These are phyloP conservation scores for Arctopsyche grandis DNA, from an alignment of 1,140 invertebrate genomes.

Conservation along the genomic window DNA sequence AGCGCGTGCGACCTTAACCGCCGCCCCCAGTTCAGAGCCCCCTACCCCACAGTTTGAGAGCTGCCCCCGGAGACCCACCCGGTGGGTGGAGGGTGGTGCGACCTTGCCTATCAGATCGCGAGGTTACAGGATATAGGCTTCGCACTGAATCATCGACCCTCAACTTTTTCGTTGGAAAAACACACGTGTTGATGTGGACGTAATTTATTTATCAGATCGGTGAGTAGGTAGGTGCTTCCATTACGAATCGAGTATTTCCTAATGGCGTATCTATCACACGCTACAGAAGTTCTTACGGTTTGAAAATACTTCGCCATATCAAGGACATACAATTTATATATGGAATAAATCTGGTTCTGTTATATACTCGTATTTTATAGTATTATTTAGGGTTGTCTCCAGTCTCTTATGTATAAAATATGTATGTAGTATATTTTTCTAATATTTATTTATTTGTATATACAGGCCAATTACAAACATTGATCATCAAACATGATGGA, in stretches of 20 bases:
- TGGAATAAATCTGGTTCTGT: no score
- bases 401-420: no score
- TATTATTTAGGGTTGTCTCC: no score
- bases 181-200: slow-evolving; percentile 3
- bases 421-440: no score
- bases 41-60: not conserved
- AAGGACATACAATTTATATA: no score
- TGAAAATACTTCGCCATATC: no score
- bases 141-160: slow-evolving; percentile 1
- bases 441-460: no score
- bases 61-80: not conserved
- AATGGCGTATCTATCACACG: no score
- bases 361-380: no score
- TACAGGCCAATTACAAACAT: no score
- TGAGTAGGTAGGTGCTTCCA: not conserved
- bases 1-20: slow-evolving; percentile 42
- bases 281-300: no score
- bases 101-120: slow-evolving; percentile 48
- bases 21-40: slow-evolving; percentile 29
- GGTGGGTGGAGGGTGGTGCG: not conserved
- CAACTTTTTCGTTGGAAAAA: slow-evolving; percentile 32
- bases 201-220: not conserved
- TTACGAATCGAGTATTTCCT: not conserved
- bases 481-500: no score
- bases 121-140: slow-evolving; percentile 36